Evolutionary conservation across 2,888 invertebrate genomes (phyloP).

Genomic region (Colostygia pectinataria): DNA sequence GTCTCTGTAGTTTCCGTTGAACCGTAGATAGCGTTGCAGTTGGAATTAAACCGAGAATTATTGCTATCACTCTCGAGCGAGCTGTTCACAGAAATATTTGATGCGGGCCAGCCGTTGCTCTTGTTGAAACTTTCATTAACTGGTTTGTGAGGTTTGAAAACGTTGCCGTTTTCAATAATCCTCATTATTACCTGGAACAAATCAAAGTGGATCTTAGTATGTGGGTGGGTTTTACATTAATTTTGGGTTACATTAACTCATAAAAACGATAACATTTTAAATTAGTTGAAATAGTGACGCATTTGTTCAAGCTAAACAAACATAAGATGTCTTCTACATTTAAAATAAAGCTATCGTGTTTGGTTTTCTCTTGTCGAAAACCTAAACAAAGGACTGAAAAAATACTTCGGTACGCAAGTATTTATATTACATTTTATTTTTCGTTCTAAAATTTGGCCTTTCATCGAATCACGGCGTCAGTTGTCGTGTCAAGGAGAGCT

Average conservation of each 20-base stretch:
- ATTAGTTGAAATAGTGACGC: no score
- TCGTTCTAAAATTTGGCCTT: no score
- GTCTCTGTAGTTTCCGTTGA: conserved; percentile 43
- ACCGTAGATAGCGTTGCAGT: conserved; percentile 47
- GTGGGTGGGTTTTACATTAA: no score
- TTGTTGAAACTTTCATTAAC: conserved; percentile 42
- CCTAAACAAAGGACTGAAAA: no score
- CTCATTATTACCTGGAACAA: conserved; percentile 70
- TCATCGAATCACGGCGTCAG: conserved; percentile 9
- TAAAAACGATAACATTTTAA: no score
- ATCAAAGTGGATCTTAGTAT: conserved; percentile 17
- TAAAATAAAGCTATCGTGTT: no score
- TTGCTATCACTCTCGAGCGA: conserved; percentile 44
- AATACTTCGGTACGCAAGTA: no score
- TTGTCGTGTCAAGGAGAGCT: conserved; percentile 26
- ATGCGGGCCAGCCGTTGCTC: conserved; percentile 50
- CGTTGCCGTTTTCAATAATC: conserved; percentile 70
- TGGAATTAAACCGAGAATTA: conserved; percentile 47
- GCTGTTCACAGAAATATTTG: conserved; percentile 41
- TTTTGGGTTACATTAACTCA: no score
- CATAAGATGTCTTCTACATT: no score
- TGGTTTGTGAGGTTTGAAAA: conserved; percentile 44
- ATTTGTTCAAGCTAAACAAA: no score
- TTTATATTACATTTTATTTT: no score
- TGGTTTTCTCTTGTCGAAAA: no score